Evolutionary conservation across 35 echinoderm and acorn worm species (phyloP).

Genomic region (Ophioderma brevispina): DNA sequence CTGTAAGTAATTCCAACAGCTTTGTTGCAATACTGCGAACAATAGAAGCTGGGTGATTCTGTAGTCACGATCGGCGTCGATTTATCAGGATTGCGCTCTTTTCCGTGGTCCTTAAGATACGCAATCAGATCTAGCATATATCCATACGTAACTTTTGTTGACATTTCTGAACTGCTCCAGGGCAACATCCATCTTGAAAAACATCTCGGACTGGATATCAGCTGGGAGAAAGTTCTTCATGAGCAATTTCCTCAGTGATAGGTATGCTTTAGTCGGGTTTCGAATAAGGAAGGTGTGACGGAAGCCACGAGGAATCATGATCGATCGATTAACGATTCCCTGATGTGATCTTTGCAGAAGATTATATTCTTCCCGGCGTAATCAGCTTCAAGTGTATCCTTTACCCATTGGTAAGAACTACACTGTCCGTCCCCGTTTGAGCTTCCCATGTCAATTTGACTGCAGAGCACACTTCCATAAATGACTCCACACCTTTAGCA

Average conservation of each 20-base stretch:
- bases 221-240: neutral
- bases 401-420: neutral
- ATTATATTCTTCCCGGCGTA: neutral
- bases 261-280: neutral
- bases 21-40: neutral
- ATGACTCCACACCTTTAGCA: neutral
- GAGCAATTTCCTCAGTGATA: neutral
- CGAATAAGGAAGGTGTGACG: neutral
- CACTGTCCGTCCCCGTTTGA: neutral
- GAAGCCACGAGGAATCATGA: neutral
- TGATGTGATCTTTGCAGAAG: neutral
- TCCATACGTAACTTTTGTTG: neutral
- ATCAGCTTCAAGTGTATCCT: neutral
- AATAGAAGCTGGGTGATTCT: neutral
- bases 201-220: neutral
- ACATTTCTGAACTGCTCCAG: neutral
- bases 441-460: neutral
- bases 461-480: neutral
- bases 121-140: neutral
- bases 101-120: neutral
- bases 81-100: neutral
- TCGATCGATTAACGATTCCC: neutral
- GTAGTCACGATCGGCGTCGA: neutral
- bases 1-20: neutral
- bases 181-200: neutral